phyloP scores from a whole-genome alignment of 2,888 invertebrate species.

The Trisateles emortualis region DNA sequence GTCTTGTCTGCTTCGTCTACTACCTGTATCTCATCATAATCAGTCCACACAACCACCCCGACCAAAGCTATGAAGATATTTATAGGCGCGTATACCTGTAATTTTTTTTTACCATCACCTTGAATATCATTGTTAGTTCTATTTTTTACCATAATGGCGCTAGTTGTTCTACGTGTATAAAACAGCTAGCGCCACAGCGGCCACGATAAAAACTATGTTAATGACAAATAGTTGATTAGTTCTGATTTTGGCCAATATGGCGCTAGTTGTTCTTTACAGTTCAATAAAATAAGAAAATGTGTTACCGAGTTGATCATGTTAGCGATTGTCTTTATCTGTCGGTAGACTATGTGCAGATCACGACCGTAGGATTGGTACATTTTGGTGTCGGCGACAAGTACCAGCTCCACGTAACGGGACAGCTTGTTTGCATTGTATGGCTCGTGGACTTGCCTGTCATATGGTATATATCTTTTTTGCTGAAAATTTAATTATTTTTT shows the following conservation, averaged over 20 bases:
- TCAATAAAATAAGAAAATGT: not conserved
- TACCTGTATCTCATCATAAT: slow-evolving; percentile 93
- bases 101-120: not conserved
- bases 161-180: too few relatives aligned
- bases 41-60: slow-evolving; percentile 98
- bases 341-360: slow-evolving; percentile 90
- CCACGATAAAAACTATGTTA: too few relatives aligned
- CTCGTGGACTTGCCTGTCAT: slow-evolving; percentile 88
- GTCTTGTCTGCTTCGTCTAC: slow-evolving; percentile 94
- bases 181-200: too few relatives aligned
- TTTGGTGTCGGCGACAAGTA: slow-evolving; percentile 94
- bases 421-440: slow-evolving; percentile 95
- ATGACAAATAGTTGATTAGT: not conserved
- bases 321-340: slow-evolving; percentile 96
- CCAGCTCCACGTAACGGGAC: slow-evolving; percentile 95
- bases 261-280: not conserved
- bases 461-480: slow-evolving; percentile 89
- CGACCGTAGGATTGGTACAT: slow-evolving; percentile 94
- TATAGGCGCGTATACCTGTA: slow-evolving; percentile 96
- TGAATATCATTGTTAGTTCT: too few relatives aligned
- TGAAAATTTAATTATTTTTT: slow-evolving; percentile 55
- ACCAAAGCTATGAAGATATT: slow-evolving; percentile 98
- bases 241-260: not conserved
- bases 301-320: slow-evolving; percentile 98
- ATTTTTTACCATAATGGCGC: not conserved